Evolutionary conservation across 2,797 vertebrate genomes (phyloP).

Genomic region (Melanitta fusca): DNA sequence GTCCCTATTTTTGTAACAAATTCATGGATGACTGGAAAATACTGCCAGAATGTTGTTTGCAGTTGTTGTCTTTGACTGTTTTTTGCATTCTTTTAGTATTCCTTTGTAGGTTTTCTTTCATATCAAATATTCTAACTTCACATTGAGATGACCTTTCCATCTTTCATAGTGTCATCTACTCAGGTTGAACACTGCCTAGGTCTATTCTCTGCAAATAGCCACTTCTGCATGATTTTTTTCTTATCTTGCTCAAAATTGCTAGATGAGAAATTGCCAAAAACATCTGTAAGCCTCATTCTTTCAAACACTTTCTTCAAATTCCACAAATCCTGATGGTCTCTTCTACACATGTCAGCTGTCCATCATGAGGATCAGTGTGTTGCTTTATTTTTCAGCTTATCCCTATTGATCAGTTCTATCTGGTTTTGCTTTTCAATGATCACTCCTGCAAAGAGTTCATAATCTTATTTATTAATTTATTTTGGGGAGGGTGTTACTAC

Average conservation of each 20-base stretch:
- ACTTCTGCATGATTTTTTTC: not conserved
- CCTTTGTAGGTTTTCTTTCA: not conserved
- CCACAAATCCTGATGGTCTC: not conserved
- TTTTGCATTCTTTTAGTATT: not conserved
- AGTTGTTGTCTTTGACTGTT: not conserved
- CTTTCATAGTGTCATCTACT: not conserved
- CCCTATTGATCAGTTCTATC: not conserved
- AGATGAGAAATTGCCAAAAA: not conserved
- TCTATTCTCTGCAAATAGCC: not conserved
- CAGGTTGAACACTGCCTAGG: not conserved
- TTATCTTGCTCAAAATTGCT: not conserved
- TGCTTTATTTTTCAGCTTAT: not conserved
- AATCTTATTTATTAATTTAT: not conserved
- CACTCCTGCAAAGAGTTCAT: not conserved
- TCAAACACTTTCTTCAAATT: not conserved
- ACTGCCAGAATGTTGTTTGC: not conserved
- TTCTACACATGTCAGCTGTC: not conserved
- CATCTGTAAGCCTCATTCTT: not conserved
- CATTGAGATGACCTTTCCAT: not conserved
- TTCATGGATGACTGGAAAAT: not conserved
- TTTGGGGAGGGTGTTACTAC: not conserved
- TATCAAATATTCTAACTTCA: not conserved
- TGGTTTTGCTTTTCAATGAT: not conserved
- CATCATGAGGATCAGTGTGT: rapidly evolving
- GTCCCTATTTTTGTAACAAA: not conserved